Evolutionary conservation across 2,797 vertebrate genomes (phyloP).

Genomic region (Galagoides demidoff): DNA sequence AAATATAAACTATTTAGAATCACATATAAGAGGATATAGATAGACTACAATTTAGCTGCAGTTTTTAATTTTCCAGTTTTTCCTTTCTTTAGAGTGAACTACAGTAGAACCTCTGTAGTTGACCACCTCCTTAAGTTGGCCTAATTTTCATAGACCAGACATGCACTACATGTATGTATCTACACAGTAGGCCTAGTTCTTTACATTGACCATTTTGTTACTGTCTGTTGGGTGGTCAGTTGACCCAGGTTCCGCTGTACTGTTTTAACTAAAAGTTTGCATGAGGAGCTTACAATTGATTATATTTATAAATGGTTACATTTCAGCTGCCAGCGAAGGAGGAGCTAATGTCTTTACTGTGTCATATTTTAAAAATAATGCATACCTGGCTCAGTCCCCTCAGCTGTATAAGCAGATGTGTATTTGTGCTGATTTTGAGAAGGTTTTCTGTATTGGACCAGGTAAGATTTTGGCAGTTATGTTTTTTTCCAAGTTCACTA

Average conservation of each 20-base stretch:
- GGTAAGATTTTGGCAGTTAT: conserved; percentile 87
- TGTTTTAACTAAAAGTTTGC: conserved; percentile 37
- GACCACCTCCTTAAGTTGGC: too few species aligned
- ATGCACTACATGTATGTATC: too few species aligned
- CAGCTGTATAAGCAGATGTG: conserved; percentile 99
- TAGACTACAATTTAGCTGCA: conserved; percentile 1
- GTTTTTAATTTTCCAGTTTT: conserved; percentile 33
- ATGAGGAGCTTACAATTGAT: conserved; percentile 1
- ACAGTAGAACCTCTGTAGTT: neutral
- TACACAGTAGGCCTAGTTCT: too few species aligned
- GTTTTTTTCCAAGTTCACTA: neutral
- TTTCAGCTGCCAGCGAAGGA: conserved; percentile 97
- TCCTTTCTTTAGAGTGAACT: conserved; percentile 27
- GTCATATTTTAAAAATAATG: conserved; percentile 99
- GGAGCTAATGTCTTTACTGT: conserved; percentile 99
- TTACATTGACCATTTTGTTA: too few species aligned
- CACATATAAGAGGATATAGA: neutral
- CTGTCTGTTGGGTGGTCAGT: too few species aligned
- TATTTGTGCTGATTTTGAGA: conserved; percentile 99
- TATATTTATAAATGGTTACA: conserved; percentile 71
- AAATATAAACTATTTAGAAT: conserved; percentile 37
- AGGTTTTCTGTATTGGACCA: conserved; percentile 98
- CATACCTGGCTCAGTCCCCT: conserved; percentile 98
- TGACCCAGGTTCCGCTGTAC: too few species aligned
- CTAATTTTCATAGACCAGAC: too few species aligned